Percentiles rank a stretch among this genome's conserved stretches.
Evolutionary conservation across 2,797 vertebrate genomes (phyloP).

Genomic region (Margarornis squamiger): DNA sequence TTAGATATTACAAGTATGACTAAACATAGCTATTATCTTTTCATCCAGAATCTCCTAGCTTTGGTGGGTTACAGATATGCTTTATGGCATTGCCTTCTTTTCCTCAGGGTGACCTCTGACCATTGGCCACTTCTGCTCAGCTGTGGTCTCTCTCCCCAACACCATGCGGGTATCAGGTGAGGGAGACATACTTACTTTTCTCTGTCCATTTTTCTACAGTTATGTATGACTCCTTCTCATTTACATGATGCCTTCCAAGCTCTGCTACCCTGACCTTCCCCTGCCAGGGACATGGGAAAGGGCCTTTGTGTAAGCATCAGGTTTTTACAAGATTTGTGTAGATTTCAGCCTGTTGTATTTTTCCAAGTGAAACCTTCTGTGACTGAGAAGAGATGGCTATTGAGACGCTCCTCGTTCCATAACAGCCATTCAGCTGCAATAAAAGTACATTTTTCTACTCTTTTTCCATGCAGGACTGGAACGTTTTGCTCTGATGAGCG

Average conservation of each 20-base stretch:
- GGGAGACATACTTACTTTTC: background rate
- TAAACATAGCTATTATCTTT: background rate
- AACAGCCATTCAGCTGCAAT: constrained; percentile 46
- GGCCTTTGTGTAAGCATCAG: background rate
- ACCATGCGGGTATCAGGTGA: constrained; percentile 49
- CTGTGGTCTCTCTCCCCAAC: background rate
- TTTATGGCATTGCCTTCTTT: background rate
- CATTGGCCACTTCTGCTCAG: background rate
- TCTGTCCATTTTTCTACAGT: background rate
- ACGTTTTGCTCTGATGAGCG: constrained; percentile 28
- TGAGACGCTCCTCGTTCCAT: background rate
- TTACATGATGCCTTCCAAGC: background rate
- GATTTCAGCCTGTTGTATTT: constrained; percentile 1
- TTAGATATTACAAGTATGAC: background rate
- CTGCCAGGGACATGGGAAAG: background rate
- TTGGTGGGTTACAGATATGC: background rate
- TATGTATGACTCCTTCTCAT: background rate
- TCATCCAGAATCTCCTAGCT: background rate
- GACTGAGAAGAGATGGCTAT: background rate
- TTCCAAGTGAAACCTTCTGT: constrained; percentile 1
- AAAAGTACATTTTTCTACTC: constrained; percentile 37
- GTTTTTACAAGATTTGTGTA: background rate
- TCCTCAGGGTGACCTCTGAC: background rate
- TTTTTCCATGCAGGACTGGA: constrained; percentile 17
- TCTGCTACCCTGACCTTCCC: background rate